Evolutionary conservation across 2,888 invertebrate species (phyloP).

Genomic region (Agonopterix alstromeriana): DNA sequence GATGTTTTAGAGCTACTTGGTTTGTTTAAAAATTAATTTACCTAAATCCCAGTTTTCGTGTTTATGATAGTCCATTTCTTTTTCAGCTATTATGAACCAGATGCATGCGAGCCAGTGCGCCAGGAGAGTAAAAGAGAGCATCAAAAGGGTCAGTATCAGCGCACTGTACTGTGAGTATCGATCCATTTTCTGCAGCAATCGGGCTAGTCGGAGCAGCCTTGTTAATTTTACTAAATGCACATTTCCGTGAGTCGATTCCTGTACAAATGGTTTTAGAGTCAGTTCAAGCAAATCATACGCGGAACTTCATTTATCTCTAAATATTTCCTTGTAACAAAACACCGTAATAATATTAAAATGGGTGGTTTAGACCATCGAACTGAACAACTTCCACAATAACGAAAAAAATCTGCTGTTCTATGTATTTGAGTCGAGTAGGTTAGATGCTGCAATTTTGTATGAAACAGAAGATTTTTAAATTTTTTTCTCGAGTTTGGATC

Average conservation of each 20-base stretch:
- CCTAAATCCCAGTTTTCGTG: constrained; percentile 89
- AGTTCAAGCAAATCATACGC: too few species aligned
- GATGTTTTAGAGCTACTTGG: not conserved
- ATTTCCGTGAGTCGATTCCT: constrained; percentile 85
- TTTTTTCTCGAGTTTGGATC: too few species aligned
- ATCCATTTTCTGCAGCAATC: constrained; percentile 96
- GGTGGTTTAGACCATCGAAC: too few species aligned
- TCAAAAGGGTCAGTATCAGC: constrained; percentile 93
- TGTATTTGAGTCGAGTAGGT: too few species aligned
- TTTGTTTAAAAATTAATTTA: constrained; percentile 44
- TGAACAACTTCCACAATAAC: too few species aligned
- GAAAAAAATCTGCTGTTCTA: too few species aligned
- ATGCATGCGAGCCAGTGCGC: constrained; percentile 98
- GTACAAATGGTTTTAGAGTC: not conserved
- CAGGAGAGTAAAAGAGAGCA: constrained; percentile 94
- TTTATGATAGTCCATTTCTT: constrained; percentile 87
- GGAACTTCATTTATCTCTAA: too few species aligned
- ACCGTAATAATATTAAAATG: too few species aligned
- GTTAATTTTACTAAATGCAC: constrained; percentile 96
- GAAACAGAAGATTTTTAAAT: too few species aligned
- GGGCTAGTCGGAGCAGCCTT: constrained; percentile 89
- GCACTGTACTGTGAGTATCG: constrained; percentile 97
- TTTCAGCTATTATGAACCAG: constrained; percentile 97
- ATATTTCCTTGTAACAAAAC: too few species aligned
- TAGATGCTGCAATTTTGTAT: too few species aligned